Conservation (phyloP, 2,888 invertebrate species). For the Pollenia amentaria region DNA sequence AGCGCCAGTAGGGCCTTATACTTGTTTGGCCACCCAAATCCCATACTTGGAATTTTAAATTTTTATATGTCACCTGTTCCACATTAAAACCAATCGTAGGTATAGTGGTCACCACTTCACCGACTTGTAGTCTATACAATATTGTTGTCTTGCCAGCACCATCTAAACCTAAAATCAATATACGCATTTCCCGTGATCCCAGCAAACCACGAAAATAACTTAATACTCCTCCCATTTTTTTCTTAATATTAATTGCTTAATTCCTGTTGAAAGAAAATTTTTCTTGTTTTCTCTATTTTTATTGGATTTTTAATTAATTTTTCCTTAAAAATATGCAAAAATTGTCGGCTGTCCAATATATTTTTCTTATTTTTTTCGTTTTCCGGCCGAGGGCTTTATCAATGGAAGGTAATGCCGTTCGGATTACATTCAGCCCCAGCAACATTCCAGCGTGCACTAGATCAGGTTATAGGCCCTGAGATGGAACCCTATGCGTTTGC, state of each 20-base stretch:
- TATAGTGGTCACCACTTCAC: conserved; percentile 99
- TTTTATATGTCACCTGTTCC: conserved; percentile 99
- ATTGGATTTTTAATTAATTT: conserved; percentile 57
- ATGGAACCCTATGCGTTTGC: no score
- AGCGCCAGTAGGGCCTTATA: conserved; percentile 99
- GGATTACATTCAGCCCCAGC: no score
- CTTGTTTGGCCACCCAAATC: conserved; percentile 99
- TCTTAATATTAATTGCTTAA: conserved; percentile 31
- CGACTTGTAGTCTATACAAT: conserved; percentile 98
- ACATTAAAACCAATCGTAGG: conserved; percentile 99
- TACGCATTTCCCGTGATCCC: conserved; percentile 98
- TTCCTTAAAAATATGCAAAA: conserved; percentile 73
- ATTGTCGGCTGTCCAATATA: conserved; percentile 66
- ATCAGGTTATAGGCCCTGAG: no score
- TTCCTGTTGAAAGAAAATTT: conserved; percentile 5
- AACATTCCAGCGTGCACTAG: no score
- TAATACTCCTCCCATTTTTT: conserved; percentile 90
- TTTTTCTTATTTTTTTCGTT: conserved; percentile 59
- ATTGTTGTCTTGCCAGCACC: conserved; percentile 99
- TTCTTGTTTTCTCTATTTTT: conserved; percentile 27
- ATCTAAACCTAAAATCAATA: conserved; percentile 98
- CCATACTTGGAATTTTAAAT: conserved; percentile 99
- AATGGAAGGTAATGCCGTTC: no score
- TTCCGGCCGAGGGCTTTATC: no score
- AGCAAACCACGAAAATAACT: conserved; percentile 98